phyloP scores from a whole-genome alignment of 2,888 invertebrate species.

The Amitus sp. region DNA sequence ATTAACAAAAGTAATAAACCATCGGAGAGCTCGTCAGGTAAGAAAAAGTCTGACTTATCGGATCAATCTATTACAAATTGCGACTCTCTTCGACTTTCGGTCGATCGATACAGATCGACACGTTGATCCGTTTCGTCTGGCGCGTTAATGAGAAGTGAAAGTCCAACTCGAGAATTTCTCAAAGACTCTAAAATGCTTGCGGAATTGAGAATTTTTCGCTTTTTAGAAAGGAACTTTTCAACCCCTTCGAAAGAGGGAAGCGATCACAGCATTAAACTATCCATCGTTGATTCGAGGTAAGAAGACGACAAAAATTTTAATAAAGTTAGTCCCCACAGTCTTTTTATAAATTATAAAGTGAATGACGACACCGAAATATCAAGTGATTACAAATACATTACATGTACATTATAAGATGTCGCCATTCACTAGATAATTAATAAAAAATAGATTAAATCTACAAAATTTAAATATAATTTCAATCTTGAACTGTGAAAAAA shows the following conservation, averaged over 20 bases:
- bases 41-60: conserved; percentile 1
- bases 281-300: conserved; percentile 56
- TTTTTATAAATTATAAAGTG: too few relatives aligned
- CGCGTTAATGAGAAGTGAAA: conserved; percentile 6
- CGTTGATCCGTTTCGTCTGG: neutral
- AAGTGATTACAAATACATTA: too few relatives aligned
- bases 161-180: too few relatives aligned
- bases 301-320: too few relatives aligned
- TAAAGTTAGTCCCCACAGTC: too few relatives aligned
- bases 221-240: conserved; percentile 55
- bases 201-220: conserved; percentile 28
- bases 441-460: too few relatives aligned
- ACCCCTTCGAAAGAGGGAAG: conserved; percentile 52
- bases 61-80: neutral
- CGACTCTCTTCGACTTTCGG: conserved; percentile 1
- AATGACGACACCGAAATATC: too few relatives aligned
- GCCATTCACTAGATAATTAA: too few relatives aligned
- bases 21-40: conserved; percentile 46
- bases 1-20: conserved; percentile 53
- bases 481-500: too few relatives aligned
- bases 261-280: conserved; percentile 56
- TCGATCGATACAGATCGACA: neutral
- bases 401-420: too few relatives aligned
- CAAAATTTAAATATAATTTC: too few relatives aligned
- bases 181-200: too few relatives aligned